phyloP scores from a whole-genome alignment of 2,113 vertebrate species.

The Cyphotilapia sp. region DNA sequence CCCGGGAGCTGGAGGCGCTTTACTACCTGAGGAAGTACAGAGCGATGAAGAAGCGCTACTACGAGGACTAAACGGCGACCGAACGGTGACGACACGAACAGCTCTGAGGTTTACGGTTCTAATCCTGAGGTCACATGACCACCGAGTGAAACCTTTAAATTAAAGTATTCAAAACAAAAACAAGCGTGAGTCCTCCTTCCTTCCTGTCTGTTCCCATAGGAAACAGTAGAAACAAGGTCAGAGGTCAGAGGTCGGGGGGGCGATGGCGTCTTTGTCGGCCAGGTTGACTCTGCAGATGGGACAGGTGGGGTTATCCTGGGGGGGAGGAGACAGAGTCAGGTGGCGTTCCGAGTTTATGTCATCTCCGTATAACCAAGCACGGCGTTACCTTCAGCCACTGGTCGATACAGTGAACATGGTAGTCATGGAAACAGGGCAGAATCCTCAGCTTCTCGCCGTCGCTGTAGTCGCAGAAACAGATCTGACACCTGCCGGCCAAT shows the following conservation, averaged over 20 bases:
- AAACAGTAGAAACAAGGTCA: not conserved
- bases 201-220: not conserved
- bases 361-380: accelerated
- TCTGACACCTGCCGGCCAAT: constrained; percentile 66
- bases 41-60: constrained; percentile 47
- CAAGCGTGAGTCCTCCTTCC: not conserved
- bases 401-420: constrained; percentile 74
- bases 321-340: not conserved
- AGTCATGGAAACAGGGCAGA: constrained; percentile 75
- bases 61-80: not conserved
- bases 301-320: constrained; percentile 70
- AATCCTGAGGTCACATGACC: not conserved
- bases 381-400: constrained; percentile 69
- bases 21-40: constrained; percentile 49
- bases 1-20: constrained; percentile 40
- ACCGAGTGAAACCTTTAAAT: not conserved
- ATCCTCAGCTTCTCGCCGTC: constrained; percentile 69
- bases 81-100: not conserved
- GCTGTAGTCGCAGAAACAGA: constrained; percentile 71
- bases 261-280: not conserved
- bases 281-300: constrained; percentile 72
- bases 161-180: not conserved
- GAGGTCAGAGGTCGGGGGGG: not conserved
- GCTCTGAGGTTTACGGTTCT: not conserved
- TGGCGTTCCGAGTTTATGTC: not conserved